phyloP scores from a whole-genome alignment of 2,888 invertebrate genomes.

The Auanema freiburgensis region DNA sequence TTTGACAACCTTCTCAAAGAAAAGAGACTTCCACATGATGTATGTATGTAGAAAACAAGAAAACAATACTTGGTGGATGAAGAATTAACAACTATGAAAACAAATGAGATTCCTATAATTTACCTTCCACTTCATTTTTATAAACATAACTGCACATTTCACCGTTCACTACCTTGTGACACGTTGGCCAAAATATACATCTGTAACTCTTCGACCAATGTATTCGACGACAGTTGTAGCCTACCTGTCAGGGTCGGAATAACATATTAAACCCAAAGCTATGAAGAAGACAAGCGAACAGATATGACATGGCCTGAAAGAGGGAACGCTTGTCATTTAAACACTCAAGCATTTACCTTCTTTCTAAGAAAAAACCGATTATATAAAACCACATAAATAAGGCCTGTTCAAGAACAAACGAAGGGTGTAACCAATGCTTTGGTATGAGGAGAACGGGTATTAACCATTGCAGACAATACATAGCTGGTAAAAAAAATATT shows the following conservation, averaged over 20 bases:
- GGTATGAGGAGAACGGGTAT: conserved; percentile 94
- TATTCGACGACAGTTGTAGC: background rate
- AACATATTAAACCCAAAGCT: conserved; percentile 90
- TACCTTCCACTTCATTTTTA: background rate
- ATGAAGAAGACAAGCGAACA: conserved; percentile 92
- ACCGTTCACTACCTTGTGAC: conserved; percentile 50
- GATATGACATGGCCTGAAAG: conserved; percentile 86
- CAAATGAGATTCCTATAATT: too few species aligned
- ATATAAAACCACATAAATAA: conserved; percentile 96
- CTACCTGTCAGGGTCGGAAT: conserved; percentile 86
- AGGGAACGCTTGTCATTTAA: background rate
- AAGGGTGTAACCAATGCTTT: conserved; percentile 88
- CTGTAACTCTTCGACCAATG: conserved; percentile 6
- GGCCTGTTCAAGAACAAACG: conserved; percentile 85
- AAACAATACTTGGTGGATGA: too few species aligned
- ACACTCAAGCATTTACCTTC: conserved; percentile 65
- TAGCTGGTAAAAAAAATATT: conserved; percentile 65
- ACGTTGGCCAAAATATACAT: conserved; percentile 81
- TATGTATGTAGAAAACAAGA: too few species aligned
- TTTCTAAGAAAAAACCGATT: conserved; percentile 92
- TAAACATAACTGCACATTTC: conserved; percentile 52
- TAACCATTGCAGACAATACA: conserved; percentile 97
- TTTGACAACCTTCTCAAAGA: too few species aligned
- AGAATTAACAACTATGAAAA: too few species aligned
- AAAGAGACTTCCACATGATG: too few species aligned